phyloP scores from a whole-genome alignment of 1,140 invertebrate species.

The Hylaeus volcanicus region DNA sequence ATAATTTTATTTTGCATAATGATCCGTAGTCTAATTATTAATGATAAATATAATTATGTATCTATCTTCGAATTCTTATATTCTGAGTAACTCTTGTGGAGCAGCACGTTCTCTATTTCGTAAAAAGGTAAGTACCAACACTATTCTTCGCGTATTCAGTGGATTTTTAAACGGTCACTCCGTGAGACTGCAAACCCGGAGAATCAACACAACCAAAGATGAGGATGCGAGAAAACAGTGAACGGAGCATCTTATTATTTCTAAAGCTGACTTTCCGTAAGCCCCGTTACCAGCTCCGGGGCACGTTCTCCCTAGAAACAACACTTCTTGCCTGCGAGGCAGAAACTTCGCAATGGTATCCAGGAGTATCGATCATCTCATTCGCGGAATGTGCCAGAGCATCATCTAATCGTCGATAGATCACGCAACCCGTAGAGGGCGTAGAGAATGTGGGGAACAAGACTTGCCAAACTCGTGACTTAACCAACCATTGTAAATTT shows the following conservation, averaged over 20 bases:
- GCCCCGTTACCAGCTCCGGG: conserved; percentile 55
- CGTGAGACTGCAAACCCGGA: neutral
- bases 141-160: neutral
- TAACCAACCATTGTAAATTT: too few species aligned
- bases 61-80: too few species aligned
- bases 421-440: conserved; percentile 3
- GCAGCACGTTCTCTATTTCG: neutral
- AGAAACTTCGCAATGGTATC: conserved; percentile 51
- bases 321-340: conserved; percentile 41
- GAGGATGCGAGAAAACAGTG: conserved; percentile 29
- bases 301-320: conserved; percentile 69
- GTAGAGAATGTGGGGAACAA: neutral
- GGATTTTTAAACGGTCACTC: conserved; percentile 18
- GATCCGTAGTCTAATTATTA: too few species aligned
- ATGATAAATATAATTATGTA: too few species aligned
- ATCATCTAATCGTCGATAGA: conserved; percentile 22
- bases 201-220: conserved; percentile 13
- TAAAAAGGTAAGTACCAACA: neutral
- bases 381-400: conserved; percentile 32
- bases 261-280: conserved; percentile 68
- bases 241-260: conserved; percentile 65
- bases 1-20: too few species aligned
- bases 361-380: conserved; percentile 51
- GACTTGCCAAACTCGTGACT: neutral
- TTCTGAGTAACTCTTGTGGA: too few species aligned